Percentiles rank a stretch among this genome's conserved stretches.
Conservation (phyloP, 2,113 vertebrate species). For the Periophthalmodon schlosseri region DNA sequence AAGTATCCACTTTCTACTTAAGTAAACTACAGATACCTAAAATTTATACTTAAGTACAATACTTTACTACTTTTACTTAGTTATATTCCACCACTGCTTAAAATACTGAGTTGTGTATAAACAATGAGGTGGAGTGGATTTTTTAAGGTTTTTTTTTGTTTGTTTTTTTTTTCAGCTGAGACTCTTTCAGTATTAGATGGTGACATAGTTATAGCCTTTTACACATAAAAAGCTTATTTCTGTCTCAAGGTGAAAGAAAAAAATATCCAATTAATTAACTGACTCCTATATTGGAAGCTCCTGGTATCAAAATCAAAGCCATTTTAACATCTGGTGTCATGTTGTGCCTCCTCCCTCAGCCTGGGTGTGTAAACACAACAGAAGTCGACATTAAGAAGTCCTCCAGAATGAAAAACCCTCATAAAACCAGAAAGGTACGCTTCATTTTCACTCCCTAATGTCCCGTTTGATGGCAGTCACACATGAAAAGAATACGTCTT, state of each 20-base stretch:
- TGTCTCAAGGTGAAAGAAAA: neutral
- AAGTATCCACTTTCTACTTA: no score
- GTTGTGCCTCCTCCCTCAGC: slow-evolving; percentile 74
- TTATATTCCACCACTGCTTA: no score
- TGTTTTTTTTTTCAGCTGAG: neutral
- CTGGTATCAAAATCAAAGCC: neutral
- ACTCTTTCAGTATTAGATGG: neutral
- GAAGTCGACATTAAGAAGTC: slow-evolving; percentile 99
- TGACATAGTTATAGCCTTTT: neutral
- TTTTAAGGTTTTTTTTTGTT: neutral
- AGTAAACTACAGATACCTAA: no score
- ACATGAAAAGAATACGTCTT: slow-evolving; percentile 4
- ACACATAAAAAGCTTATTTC: neutral
- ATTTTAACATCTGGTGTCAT: neutral
- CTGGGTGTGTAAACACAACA: slow-evolving; percentile 97
- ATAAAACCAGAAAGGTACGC: slow-evolving; percentile 95
- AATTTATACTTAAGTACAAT: no score
- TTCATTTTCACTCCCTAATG: slow-evolving; percentile 16
- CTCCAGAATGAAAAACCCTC: slow-evolving; percentile 96
- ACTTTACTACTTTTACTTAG: no score
- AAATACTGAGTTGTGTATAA: no score
- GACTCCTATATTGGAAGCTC: neutral
- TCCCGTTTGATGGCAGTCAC: neutral
- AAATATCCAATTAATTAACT: neutral
- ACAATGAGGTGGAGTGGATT: neutral